Evolutionary conservation across 2,888 invertebrate species (phyloP), one percentile per base, ranked within the genome.

Genomic region (Cephalotes varians): DNA sequence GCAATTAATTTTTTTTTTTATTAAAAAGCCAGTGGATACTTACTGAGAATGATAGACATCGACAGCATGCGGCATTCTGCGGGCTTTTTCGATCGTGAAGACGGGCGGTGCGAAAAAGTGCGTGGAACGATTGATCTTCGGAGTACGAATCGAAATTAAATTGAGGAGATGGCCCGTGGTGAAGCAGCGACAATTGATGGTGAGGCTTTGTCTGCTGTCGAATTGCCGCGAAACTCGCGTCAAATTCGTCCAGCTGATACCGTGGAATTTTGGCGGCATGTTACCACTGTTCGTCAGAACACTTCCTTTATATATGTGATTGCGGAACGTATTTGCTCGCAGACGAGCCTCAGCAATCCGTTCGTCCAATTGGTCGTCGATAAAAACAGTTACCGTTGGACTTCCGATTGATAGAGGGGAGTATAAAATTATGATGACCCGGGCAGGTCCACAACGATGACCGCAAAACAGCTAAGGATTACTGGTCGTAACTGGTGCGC

Each of bases 11-110:
- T 12, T 40, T 51, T 9, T 3, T 15, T 51, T 49, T 18, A 71
- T 28, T 10, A 25, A 21, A 21, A 34, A 28, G 7, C 4, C 1
- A 21, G 15, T 4, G 25, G 5, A 21, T 82, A 92, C 93, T 93
- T 81, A 94, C 94, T 83, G 92, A 6, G 93, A 91, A 64, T 92
- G 93, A 40, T 90, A 86, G 25, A 85, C 83, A 25, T 93, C 92
- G 3, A 92, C 85, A 54, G 89, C 91, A 79, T 90, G 91, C 21
- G 94, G 93, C 93, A 94, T 94, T 65, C 86, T 91, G 84, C n/a
- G n/a, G 34, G 9, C 44, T 62, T 64, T 84, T 44, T 21, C 65
- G n/a, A 3, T 47, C 49, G 56, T 72, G 31, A 62, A 65, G 4
- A 21, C 28, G 9, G 76, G 54, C 9, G 65, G 12, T 54, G 65